phyloP scores from a whole-genome alignment of 2,113 vertebrate genomes.

The Indicator indicator region DNA sequence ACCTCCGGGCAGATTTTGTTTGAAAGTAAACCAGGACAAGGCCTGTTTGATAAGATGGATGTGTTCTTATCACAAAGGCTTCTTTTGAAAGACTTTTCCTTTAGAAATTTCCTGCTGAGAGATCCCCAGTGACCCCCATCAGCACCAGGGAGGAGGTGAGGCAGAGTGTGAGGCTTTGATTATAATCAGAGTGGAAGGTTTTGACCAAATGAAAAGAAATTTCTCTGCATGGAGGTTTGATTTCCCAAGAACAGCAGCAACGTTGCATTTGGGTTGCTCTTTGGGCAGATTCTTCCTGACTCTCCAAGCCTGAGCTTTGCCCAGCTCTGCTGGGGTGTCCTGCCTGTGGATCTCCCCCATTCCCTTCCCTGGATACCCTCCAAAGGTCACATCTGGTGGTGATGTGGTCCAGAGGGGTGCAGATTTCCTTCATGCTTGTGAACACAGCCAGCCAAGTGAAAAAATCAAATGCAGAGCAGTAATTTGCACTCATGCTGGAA shows the following conservation, averaged over 20 bases:
- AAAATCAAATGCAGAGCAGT: not conserved
- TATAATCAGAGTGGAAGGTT: not conserved
- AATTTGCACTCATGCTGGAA: not conserved
- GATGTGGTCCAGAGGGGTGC: not conserved
- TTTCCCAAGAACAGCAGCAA: not conserved
- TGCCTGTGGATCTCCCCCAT: not conserved
- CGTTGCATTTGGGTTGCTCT: accelerated
- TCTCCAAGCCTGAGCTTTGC: not conserved
- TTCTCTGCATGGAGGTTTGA: not conserved
- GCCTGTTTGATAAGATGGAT: not conserved
- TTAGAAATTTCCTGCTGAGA: slow-evolving; percentile 3
- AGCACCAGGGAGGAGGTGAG: accelerated
- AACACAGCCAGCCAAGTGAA: not conserved
- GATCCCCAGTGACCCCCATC: not conserved
- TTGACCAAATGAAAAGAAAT: not conserved
- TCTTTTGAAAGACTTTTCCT: not conserved
- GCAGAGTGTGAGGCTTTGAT: not conserved
- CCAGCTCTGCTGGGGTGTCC: not conserved
- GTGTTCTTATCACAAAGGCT: not conserved
- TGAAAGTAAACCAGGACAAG: not conserved
- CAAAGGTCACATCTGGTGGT: not conserved
- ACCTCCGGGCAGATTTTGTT: not conserved
- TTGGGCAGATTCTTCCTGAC: not conserved
- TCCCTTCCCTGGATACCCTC: not conserved
- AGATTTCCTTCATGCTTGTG: not conserved